A percentile compares a stretch with the other conserved stretches of the same genome.
Conservation (phyloP, 2,113 vertebrate genomes). For the Ptilonorhynchus violaceus region DNA sequence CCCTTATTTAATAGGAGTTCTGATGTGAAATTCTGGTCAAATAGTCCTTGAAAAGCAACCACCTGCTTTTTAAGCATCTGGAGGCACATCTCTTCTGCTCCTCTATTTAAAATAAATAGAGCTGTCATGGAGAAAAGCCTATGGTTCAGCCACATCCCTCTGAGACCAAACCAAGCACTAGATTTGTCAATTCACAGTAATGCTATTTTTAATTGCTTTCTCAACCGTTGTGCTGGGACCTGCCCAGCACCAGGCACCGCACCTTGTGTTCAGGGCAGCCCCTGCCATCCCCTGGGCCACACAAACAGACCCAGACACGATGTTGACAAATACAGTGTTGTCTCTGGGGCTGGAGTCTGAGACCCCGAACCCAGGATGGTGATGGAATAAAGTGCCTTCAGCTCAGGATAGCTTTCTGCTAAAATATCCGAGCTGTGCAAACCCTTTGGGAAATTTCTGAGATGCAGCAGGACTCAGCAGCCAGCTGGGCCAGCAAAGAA, state of each 20-base stretch:
- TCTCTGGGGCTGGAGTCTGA: not conserved
- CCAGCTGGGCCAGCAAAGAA: accelerated
- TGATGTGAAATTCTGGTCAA: constrained; percentile 79
- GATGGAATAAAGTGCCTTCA: not conserved
- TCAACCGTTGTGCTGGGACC: not conserved
- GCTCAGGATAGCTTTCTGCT: not conserved
- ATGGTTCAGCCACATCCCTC: not conserved
- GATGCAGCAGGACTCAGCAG: not conserved
- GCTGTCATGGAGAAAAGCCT: not conserved
- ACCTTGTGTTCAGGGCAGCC: not conserved
- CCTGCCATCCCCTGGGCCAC: not conserved
- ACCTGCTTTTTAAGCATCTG: not conserved
- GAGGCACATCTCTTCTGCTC: not conserved
- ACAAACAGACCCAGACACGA: not conserved
- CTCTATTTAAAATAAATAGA: not conserved
- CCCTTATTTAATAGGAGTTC: constrained; percentile 56
- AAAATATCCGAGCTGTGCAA: not conserved
- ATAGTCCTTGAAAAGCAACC: constrained; percentile 58
- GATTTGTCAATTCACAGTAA: not conserved
- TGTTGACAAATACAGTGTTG: not conserved
- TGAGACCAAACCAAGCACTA: not conserved
- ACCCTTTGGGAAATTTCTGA: not conserved
- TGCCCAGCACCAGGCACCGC: accelerated
- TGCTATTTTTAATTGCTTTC: constrained; percentile 48
- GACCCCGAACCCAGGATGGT: not conserved